Evolutionary conservation across 2,888 invertebrate species (phyloP), one percentile per base, ranked within the genome.

Genomic region (Lasioglossum malachurum): DNA sequence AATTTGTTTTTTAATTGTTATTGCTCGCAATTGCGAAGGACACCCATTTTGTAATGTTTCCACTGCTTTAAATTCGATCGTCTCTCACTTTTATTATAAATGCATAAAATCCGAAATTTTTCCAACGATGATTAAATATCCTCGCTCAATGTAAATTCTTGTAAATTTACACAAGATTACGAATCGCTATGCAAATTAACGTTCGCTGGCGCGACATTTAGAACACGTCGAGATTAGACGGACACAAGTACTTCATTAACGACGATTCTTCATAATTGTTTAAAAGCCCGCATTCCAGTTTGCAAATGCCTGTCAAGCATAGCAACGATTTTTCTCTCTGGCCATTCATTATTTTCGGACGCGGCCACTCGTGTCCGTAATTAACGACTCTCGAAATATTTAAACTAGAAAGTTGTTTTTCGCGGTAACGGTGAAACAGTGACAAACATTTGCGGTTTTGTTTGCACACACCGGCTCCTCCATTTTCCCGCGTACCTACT

Each of bases 361-460:
- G 72, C 38, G 19, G 10, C 71, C 60, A 16, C 60, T 60, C 60
- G 60, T 27, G 60, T 16, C 60, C 14, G 27, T 60, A 60, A 60
- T 60, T 60, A 60, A 60, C 60, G 60, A 60, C 60, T 60, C 60
- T 60, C 60, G 60, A 60, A 44, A 72, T 72, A 72, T 72, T 72
- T n/a, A n/a, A 41, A 41, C 64, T 64, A 64, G 64, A 31, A 64
- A 64, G 31, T 64, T 64, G 31, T 64, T 64, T 64, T 64, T 16
- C 64, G 64, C 31, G 16, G 64, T 31, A 31, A 57, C 57, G 4
- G 57, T 57, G 57, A n/a, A 57, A 57, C 57, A 57, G 57, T 57
- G 57, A 57, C 57, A 23, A 57, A 57, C 57, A 57, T 57, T 57
- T 57, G 57, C 57, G 35, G 23, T 35, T 19, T 57, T 57, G 57